These are phyloP conservation scores for Delia radicum DNA, from an alignment of 1,140 invertebrate species.

Conservation along the genomic window DNA sequence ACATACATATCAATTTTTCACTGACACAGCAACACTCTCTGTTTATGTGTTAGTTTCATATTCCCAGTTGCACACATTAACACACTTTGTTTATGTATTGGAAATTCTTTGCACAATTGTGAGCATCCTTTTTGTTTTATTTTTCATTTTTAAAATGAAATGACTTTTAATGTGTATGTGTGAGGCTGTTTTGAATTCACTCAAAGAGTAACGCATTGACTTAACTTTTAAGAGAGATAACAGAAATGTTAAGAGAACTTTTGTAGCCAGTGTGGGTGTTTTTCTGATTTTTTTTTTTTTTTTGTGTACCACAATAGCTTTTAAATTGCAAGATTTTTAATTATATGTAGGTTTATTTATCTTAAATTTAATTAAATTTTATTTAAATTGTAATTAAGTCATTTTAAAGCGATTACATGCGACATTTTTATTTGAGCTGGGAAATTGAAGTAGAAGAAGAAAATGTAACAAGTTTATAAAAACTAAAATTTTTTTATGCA, in stretches of 20 bases:
- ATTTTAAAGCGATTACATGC: neutral
- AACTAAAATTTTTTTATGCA: no score
- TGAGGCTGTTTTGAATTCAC: neutral
- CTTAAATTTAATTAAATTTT: neutral
- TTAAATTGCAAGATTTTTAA: neutral
- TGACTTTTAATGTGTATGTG: neutral
- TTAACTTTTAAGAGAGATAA: neutral
- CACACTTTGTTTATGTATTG: constrained; percentile 19
- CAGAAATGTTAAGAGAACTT: neutral
- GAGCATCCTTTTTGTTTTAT: constrained; percentile 11
- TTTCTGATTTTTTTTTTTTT: neutral
- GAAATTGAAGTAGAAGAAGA: no score
- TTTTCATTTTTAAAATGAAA: neutral
- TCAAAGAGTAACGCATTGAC: neutral
- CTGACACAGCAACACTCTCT: neutral
- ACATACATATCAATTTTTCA: no score
- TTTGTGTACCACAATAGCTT: neutral
- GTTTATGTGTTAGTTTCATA: neutral
- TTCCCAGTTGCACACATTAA: constrained; percentile 12
- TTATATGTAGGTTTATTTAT: neutral
- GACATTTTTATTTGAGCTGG: neutral
- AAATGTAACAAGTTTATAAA: no score
- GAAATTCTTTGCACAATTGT: constrained; percentile 15
- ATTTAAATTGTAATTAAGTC: neutral
- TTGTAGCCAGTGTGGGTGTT: neutral